phyloP scores from a whole-genome alignment of 2,113 vertebrate species.

The Gobius niger region DNA sequence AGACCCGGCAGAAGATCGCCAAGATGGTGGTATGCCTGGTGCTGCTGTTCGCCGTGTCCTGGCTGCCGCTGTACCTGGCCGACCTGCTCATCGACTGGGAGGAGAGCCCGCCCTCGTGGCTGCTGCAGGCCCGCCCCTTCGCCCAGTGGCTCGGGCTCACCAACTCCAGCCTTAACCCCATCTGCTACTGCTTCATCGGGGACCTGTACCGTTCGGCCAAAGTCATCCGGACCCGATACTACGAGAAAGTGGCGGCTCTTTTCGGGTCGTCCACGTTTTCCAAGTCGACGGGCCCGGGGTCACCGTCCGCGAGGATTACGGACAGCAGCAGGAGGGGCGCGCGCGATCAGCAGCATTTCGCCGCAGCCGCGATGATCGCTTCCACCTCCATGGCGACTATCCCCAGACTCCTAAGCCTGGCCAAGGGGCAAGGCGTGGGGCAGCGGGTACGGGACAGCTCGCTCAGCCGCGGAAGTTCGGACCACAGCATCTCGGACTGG shows the following conservation, averaged over 20 bases:
- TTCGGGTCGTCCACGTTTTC: slow-evolving; percentile 77
- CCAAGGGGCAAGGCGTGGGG: slow-evolving; percentile 29
- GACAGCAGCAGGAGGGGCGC: slow-evolving; percentile 25
- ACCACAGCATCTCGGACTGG: slow-evolving; percentile 62
- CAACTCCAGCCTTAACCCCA: slow-evolving; percentile 92
- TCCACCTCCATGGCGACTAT: slow-evolving; percentile 52
- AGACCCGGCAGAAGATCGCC: slow-evolving; percentile 86
- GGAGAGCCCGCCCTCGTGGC: slow-evolving; percentile 79
- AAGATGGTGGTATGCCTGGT: slow-evolving; percentile 91
- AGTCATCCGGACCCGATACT: slow-evolving; percentile 85
- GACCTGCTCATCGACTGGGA: slow-evolving; percentile 90
- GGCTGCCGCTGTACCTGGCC: slow-evolving; percentile 87
- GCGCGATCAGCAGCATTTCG: slow-evolving; percentile 29
- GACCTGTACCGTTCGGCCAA: slow-evolving; percentile 84
- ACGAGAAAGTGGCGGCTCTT: slow-evolving; percentile 80
- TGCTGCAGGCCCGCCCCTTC: slow-evolving; percentile 86
- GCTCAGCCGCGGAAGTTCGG: slow-evolving; percentile 39
- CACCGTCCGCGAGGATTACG: slow-evolving; percentile 20
- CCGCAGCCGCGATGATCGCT: slow-evolving; percentile 23
- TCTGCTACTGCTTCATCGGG: slow-evolving; percentile 91
- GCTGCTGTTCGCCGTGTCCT: slow-evolving; percentile 85
- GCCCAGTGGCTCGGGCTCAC: slow-evolving; percentile 91
- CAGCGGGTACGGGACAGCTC: slow-evolving; percentile 46
- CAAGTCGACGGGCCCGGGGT: slow-evolving; percentile 23
- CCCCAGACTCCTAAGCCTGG: slow-evolving; percentile 51